Percentiles rank a stretch among this genome's conserved stretches.
Conservation (phyloP, 2,888 invertebrate species). For the Campoplex nolae region DNA sequence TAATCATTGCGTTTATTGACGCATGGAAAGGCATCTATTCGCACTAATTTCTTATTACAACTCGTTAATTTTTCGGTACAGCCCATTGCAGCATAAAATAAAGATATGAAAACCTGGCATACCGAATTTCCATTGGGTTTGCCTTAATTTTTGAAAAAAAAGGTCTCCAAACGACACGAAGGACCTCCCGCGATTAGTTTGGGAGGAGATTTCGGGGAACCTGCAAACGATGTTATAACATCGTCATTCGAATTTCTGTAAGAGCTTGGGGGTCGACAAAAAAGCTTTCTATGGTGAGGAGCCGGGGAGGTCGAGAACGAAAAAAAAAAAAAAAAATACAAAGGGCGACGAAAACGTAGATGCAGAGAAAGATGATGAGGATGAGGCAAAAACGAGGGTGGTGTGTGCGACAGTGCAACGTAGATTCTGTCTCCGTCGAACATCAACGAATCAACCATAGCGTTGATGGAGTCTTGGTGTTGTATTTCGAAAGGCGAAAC, state of each 20-base stretch:
- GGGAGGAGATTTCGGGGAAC: slow-evolving; percentile 48
- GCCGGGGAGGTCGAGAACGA: slow-evolving; percentile 47
- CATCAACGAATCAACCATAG: slow-evolving; percentile 50
- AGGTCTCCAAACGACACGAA: background rate
- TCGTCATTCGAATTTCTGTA: slow-evolving; percentile 34
- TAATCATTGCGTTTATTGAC: background rate
- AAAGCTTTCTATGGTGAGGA: slow-evolving; percentile 37
- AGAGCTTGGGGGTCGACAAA: slow-evolving; percentile 41
- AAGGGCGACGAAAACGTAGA: slow-evolving; percentile 33
- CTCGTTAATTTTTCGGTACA: background rate
- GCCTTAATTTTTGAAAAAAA: slow-evolving; percentile 26
- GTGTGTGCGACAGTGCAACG: slow-evolving; percentile 27
- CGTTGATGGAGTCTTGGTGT: slow-evolving; percentile 72
- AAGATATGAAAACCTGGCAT: slow-evolving; percentile 7
- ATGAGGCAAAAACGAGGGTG: slow-evolving; percentile 48
- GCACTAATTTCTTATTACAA: background rate
- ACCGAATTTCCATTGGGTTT: slow-evolving; percentile 1
- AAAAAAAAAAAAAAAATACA: slow-evolving; percentile 20
- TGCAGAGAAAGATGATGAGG: slow-evolving; percentile 34
- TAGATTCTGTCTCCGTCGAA: slow-evolving; percentile 33
- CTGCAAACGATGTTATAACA: slow-evolving; percentile 44
- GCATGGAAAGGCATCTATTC: background rate
- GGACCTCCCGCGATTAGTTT: slow-evolving; percentile 54
- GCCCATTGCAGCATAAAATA: background rate
- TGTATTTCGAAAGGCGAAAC: slow-evolving; percentile 79